Conservation (phyloP, 2,888 invertebrate species). For the Digitonthophagus gazella region DNA sequence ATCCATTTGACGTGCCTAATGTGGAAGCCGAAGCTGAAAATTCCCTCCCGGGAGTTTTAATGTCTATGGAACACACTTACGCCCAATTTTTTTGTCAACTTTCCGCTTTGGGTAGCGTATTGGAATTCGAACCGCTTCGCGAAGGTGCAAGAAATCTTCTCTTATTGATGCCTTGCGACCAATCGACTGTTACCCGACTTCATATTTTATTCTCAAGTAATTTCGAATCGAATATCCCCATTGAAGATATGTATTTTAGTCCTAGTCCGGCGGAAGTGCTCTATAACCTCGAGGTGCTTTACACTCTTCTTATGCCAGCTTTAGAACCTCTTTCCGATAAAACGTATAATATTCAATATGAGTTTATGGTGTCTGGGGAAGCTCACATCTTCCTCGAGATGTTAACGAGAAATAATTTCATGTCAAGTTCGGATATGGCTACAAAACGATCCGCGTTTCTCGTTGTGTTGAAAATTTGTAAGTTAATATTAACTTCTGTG, state of each 20-base stretch:
- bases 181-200: constrained; percentile 56
- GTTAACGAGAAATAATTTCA: constrained; percentile 81
- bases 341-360: constrained; percentile 67
- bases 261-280: constrained; percentile 75
- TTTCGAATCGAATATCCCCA: constrained; percentile 50
- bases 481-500: constrained; percentile 83
- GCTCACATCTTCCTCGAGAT: constrained; percentile 72
- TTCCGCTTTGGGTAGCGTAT: constrained; percentile 82
- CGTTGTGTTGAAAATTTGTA: constrained; percentile 83
- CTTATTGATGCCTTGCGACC: constrained; percentile 74
- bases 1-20: constrained; percentile 77
- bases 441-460: constrained; percentile 74
- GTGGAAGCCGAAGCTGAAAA: constrained; percentile 73
- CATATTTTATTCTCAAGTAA: constrained; percentile 56
- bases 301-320: constrained; percentile 90
- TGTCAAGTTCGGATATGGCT: constrained; percentile 74
- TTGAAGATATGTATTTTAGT: constrained; percentile 67
- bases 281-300: constrained; percentile 64
- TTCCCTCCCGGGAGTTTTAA: constrained; percentile 85
- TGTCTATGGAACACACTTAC: constrained; percentile 78
- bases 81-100: constrained; percentile 81
- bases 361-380: constrained; percentile 66
- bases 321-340: constrained; percentile 72
- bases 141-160: constrained; percentile 81
- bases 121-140: constrained; percentile 75